A percentile compares a stretch with the other conserved stretches of the same genome.
Evolutionary conservation across 1,140 invertebrate species (phyloP).

Genomic region (Ostrea edulis): DNA sequence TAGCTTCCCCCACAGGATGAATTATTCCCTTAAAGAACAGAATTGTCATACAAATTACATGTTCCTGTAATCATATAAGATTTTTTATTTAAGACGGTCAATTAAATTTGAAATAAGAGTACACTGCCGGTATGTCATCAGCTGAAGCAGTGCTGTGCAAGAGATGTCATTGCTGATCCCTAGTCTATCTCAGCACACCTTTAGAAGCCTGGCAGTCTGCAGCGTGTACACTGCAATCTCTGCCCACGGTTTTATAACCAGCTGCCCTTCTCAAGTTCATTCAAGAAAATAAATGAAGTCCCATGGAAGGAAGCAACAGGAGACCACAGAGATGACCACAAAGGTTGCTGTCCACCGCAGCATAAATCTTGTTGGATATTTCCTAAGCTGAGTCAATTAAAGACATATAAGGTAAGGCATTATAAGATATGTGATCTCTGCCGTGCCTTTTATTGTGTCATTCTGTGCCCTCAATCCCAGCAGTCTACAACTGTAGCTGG

Average conservation of each 20-base stretch:
- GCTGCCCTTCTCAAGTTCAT: neutral
- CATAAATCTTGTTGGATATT: neutral
- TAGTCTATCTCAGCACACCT: neutral
- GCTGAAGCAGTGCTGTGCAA: neutral
- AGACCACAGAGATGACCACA: neutral
- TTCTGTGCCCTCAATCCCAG: neutral
- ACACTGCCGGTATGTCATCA: neutral
- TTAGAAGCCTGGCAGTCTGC: neutral
- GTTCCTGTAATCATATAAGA: neutral
- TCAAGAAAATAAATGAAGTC: neutral
- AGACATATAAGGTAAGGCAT: neutral
- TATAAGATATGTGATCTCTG: neutral
- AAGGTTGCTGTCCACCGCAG: neutral
- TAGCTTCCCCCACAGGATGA: neutral
- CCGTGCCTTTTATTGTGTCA: neutral
- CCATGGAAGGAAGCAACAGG: neutral
- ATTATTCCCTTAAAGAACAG: neutral
- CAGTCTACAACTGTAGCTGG: neutral
- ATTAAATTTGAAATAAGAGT: slow-evolving; percentile 29
- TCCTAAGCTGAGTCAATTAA: neutral
- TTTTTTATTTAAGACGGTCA: neutral
- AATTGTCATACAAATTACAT: slow-evolving; percentile 16
- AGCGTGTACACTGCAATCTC: neutral
- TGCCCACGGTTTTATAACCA: neutral
- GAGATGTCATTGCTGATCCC: neutral